These are phyloP conservation scores for Deilephila elpenor DNA, from an alignment of 2,888 invertebrate species.

Conservation along the genomic window DNA sequence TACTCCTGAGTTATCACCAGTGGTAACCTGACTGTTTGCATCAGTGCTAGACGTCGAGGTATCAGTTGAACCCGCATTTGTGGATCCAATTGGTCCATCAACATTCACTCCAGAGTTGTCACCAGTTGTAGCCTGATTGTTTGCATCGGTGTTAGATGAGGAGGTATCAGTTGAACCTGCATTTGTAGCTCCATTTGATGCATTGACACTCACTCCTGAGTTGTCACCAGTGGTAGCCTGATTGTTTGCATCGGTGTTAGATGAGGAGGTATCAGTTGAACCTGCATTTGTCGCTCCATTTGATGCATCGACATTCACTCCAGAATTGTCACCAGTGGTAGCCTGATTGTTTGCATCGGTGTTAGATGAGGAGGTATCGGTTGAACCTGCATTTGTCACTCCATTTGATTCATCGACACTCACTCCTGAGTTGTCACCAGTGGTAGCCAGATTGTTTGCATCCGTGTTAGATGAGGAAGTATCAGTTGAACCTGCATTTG, in stretches of 20 bases:
- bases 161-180: slow-evolving; percentile 1
- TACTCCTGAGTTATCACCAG: background rate
- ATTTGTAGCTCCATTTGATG: background rate
- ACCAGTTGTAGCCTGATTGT: no score
- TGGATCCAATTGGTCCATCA: background rate
- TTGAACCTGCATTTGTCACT: no score
- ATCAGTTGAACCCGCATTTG: slow-evolving; percentile 9
- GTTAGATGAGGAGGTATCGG: background rate
- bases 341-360: background rate
- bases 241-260: background rate
- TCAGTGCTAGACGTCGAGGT: background rate
- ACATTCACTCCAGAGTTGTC: background rate
- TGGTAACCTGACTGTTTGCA: background rate
- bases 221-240: background rate
- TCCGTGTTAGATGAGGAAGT: background rate
- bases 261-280: background rate
- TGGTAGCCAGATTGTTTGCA: no score
- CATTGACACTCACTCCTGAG: background rate
- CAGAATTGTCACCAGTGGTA: background rate
- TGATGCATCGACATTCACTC: background rate
- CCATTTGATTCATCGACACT: background rate
- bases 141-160: background rate
- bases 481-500: slow-evolving; percentile 12
- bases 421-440: background rate
- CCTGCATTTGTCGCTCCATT: no score